Base-by-base conservation (phyloP, 2,113 vertebrate genomes). In the Psilopsiagon aurifrons region DNA sequence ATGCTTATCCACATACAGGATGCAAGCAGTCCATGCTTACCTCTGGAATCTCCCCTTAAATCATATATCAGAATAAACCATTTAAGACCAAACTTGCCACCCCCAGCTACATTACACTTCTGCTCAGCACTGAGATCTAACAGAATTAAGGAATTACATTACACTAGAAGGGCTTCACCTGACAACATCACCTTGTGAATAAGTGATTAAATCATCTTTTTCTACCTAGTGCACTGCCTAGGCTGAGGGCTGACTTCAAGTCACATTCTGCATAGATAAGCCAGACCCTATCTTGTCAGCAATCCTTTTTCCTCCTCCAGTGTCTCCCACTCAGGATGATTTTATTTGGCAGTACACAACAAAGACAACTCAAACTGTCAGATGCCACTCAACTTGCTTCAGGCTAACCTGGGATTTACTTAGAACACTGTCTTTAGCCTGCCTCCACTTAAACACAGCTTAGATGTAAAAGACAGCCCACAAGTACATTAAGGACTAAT, bases 51-150 rank as follows among this genome's bases (percentile, higher is more conserved):
- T 15, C 27, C 4, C 18, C 51, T 39, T 39, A 10, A 35, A 59
- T 24, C n/a, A 59, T 35, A 0, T 16, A 59, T 16, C 22, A 35
- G 57, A 35, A 15, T 13, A 37, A 71, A 67, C 20, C 11, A 33
- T 25, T 31, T 8, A 10, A 28, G 11, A 3, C 11, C 20, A 31
- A 33, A 5, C 17, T 51, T 33, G 1, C 9, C 39, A 3, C 41
- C 43, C 39, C 43, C 0, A 3, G 17, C 23, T 13, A 3, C 29
- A 1, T 24, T 2, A 9, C 1, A 6, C 31, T 28, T 31, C 31
- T n/a, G 74, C 27, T 62, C 47, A 8, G 69, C 0, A 1, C 23
- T 1, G 4, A 9, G 15, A n/a, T 12, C 9, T 13, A 14, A 23
- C 15, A n/a, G 51, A 84, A 59, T 2, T 10, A 63, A 31, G 39